Base-by-base conservation (phyloP, 2,888 invertebrate genomes). In the Myathropa florea region DNA sequence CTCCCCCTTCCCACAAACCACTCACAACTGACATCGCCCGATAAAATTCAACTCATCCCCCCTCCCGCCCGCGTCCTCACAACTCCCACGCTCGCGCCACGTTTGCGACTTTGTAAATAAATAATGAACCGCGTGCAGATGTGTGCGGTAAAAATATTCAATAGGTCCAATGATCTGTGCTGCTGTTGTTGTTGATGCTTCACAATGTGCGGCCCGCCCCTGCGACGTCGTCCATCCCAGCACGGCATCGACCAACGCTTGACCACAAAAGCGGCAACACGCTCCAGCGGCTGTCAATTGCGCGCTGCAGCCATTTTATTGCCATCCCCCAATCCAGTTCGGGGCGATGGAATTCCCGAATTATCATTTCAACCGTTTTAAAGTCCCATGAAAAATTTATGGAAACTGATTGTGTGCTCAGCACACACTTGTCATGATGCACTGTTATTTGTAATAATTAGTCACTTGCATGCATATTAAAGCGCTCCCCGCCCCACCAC, bases 401-500 rank as follows among this genome's bases (percentile, higher is more conserved):
- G 76, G 24, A 30, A 78, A 65, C 71, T 65, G 64, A 82, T 75
- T 78, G 78, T 67, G 71, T 33, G 61, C 30, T 39, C 57, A 24
- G 53, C 26, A 23, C 70, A 53, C 60, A 70, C 55, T 80, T 65
- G 75, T 65, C 72, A 75, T 79, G 75, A 80, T 80, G 65, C 61
- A 71, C 61, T 76, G 80, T 65, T 72, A 79, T 71, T 72, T 63
- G 79, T 72, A 80, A 73, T 85, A 81, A 81, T 85, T 76, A 85
- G 76, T 85, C 85, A 81, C 84, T 81, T 68, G 61, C 77, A 73
- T 85, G 68, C 71, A 76, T 85, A 64, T 60, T 85, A 76, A 85
- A 85, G 85, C 77, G 77, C 72, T 73, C 53, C 4, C 57, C 57
- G 12, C 57, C 10, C 24, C 24, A 3, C 3, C 7, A 1, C 46